phyloP scores from a whole-genome alignment of 2,888 invertebrate species.

The Aelia acuminata region DNA sequence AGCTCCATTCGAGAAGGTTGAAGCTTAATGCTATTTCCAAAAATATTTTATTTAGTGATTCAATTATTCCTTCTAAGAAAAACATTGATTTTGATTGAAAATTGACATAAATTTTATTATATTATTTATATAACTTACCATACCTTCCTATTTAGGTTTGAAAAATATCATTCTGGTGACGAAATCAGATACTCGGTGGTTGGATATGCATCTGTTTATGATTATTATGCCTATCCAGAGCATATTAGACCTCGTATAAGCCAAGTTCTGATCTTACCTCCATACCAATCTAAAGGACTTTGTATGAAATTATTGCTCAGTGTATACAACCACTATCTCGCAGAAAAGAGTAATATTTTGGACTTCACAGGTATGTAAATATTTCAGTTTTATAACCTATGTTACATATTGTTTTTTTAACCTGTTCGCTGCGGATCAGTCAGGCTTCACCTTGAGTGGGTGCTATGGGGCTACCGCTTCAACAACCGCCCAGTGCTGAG shows the following conservation, averaged over 20 bases:
- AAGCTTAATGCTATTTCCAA: no score
- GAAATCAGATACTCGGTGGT: slow-evolving; percentile 81
- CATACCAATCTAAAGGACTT: slow-evolving; percentile 87
- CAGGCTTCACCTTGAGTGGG: no score
- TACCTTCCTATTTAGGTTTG: slow-evolving; percentile 74
- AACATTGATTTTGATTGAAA: no score
- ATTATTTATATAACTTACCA: background rate
- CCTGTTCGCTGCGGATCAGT: no score
- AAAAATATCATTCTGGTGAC: slow-evolving; percentile 76
- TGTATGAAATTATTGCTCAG: slow-evolving; percentile 83
- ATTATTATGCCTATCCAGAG: slow-evolving; percentile 94
- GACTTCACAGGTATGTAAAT: slow-evolving; percentile 49
- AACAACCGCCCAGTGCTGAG: no score
- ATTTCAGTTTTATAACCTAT: background rate
- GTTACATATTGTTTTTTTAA: background rate
- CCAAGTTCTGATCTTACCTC: slow-evolving; percentile 93
- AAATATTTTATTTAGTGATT: no score
- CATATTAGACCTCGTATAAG: slow-evolving; percentile 91
- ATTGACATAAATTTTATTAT: background rate
- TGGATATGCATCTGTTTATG: slow-evolving; percentile 93
- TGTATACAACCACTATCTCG: slow-evolving; percentile 74
- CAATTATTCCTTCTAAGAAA: no score
- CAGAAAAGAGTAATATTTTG: slow-evolving; percentile 66
- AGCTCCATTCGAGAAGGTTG: no score
- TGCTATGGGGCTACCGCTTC: no score